These are phyloP conservation scores for Abrostola tripartita DNA, from an alignment of 2,888 invertebrate genomes.

Conservation along the genomic window DNA sequence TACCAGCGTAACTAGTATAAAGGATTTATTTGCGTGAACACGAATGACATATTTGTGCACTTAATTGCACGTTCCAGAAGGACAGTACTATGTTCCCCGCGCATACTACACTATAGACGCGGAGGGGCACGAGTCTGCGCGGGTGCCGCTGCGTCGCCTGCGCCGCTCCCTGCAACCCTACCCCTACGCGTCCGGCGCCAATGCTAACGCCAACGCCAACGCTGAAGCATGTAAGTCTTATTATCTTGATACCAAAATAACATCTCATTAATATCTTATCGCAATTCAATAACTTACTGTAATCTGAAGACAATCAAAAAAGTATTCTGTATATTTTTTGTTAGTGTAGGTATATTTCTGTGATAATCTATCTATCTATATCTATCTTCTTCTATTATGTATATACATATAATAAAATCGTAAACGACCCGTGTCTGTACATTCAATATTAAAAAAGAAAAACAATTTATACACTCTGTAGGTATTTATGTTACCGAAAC, in stretches of 20 bases:
- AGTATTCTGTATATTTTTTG: too few species aligned
- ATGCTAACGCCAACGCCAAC: conserved; percentile 61
- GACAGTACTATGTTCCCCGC: conserved; percentile 88
- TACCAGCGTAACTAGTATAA: conserved; percentile 9
- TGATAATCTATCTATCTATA: too few species aligned
- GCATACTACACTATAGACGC: conserved; percentile 89
- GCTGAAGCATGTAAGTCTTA: conserved; percentile 66
- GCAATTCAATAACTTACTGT: too few species aligned
- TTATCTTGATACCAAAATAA: background rate
- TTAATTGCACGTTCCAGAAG: conserved; percentile 75
- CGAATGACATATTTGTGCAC: conserved; percentile 56
- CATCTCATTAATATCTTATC: too few species aligned
- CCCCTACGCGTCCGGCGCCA: conserved; percentile 62
- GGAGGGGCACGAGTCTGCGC: conserved; percentile 86
- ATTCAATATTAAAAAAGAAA: too few species aligned
- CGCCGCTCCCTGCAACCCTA: conserved; percentile 75
- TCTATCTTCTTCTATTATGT: too few species aligned
- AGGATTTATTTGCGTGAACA: conserved; percentile 33
- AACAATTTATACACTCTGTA: too few species aligned
- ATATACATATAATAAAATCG: too few species aligned
- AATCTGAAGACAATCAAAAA: too few species aligned
- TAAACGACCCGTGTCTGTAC: too few species aligned
- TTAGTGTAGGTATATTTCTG: too few species aligned
- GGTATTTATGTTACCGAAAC: too few species aligned
- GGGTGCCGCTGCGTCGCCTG: conserved; percentile 80